Evolutionary conservation across 2,113 vertebrate genomes (phyloP), one percentile per base, ranked within the genome.

Genomic region (Phycodurus eques): DNA sequence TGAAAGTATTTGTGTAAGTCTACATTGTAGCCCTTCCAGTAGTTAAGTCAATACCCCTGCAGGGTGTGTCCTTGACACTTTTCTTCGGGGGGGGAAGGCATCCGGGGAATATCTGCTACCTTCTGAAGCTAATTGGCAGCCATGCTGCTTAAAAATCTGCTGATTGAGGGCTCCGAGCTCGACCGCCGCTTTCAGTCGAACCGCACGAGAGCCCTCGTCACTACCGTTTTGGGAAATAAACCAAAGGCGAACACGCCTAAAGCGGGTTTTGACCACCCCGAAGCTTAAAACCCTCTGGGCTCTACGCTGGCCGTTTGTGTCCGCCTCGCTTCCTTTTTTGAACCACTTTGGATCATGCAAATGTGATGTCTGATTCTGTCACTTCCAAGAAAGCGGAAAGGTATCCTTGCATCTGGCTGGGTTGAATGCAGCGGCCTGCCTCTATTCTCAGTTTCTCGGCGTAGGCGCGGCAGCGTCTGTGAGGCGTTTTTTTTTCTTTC

Each of bases 241-340:
- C 9, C 89, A 88, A 90, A 90, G 84, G 85, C 83, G 90, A 87
- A 90, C 89, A 85, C 83, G 84, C 86, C 89, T 81, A 80, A 82
- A 87, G 82, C 82, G 22, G 77, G 79, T 76, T 83, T 88, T 88
- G 35, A 82, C 73, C 76, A 85, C 81, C 74, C 70, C 81, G 88
- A 88, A 90, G 85, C 88, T 85, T 85, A 80, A 89, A 90, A 89
- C 88, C 86, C 83, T 77, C 82, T 81, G 33, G 70, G 77, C 79
- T 49, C 47, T 5, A 49, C 15, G 47, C 17, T 49, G 15, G 47
- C 47, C 47, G 6, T 15, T 5, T 10, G 43, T 10, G 8, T 44
- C 43, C 10, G 43, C 11, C 44, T 46, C 10, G 44, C 49, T 19
- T 11, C 5, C 10, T n/a, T 56, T 56, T 22, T 56, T 22, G 3